Conservation (phyloP, 2,888 invertebrate species). For the Zaprionus lineosus region DNA sequence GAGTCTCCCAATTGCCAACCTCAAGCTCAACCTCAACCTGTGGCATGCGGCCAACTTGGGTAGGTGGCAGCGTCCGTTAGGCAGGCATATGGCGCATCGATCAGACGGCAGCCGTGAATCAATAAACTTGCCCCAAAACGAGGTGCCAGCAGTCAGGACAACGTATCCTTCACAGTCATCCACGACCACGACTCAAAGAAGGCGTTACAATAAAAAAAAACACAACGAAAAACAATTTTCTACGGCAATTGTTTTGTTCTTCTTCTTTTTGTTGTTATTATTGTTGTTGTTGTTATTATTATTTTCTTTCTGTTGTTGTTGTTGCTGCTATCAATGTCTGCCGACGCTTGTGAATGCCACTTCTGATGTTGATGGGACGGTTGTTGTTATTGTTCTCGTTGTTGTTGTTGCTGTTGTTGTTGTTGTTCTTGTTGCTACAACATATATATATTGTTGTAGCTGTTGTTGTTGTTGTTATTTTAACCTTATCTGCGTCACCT, state of each 20-base stretch:
- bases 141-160: not conserved
- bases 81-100: slow-evolving; percentile 55
- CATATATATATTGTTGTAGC: too few relatives aligned
- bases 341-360: slow-evolving; percentile 53
- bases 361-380: slow-evolving; percentile 54
- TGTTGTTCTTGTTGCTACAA: slow-evolving; percentile 11
- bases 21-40: slow-evolving; percentile 34
- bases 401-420: slow-evolving; percentile 11
- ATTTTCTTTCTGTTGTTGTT: slow-evolving; percentile 5
- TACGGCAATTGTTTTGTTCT: slow-evolving; percentile 51
- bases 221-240: slow-evolving; percentile 61
- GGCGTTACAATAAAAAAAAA: slow-evolving; percentile 10
- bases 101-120: slow-evolving; percentile 37
- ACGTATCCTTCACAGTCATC: too few relatives aligned
- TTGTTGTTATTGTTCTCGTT: slow-evolving; percentile 32
- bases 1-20: slow-evolving; percentile 5
- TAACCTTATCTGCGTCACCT: slow-evolving; percentile 50
- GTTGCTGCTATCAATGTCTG: slow-evolving; percentile 60
- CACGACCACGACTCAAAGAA: too few relatives aligned
- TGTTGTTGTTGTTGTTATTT: slow-evolving; percentile 12
- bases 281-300: slow-evolving; percentile 4
- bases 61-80: slow-evolving; percentile 26
- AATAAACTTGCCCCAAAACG: slow-evolving; percentile 13
- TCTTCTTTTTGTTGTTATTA: slow-evolving; percentile 7
- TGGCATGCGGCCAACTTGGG: slow-evolving; percentile 48